Conservation (phyloP, 2,888 invertebrate species). For the Spicauda simplicius region DNA sequence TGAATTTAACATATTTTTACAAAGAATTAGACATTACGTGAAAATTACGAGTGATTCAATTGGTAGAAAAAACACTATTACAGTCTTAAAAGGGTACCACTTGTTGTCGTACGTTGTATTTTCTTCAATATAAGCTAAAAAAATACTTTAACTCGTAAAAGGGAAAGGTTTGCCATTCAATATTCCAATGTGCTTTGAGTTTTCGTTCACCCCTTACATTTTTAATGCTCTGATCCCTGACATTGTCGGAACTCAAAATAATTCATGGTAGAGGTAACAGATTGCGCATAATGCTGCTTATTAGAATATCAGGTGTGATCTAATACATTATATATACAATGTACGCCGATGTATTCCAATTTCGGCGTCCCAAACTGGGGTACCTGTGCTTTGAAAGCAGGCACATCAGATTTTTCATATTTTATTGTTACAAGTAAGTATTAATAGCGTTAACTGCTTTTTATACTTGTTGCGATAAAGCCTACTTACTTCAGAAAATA, state of each 20-base stretch:
- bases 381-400: too few relatives aligned
- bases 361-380: not conserved
- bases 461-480: too few relatives aligned
- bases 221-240: constrained; percentile 35
- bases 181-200: constrained; percentile 27
- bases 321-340: not conserved
- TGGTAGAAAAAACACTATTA: not conserved
- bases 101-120: not conserved
- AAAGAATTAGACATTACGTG: too few relatives aligned
- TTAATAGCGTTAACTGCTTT: too few relatives aligned
- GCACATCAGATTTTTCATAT: too few relatives aligned
- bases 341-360: not conserved
- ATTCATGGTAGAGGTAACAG: constrained; percentile 32
- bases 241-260: constrained; percentile 26
- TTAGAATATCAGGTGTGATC: constrained; percentile 24
- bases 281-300: constrained; percentile 36
- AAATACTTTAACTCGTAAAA: constrained; percentile 7
- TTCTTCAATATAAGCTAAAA: constrained; percentile 7
- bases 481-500: too few relatives aligned
- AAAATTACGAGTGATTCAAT: too few relatives aligned
- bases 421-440: too few relatives aligned
- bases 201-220: constrained; percentile 34
- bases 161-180: constrained; percentile 16
- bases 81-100: not conserved
- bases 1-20: too few relatives aligned